Conservation (phyloP, 1,140 invertebrate genomes). For the Achroia grisella region DNA sequence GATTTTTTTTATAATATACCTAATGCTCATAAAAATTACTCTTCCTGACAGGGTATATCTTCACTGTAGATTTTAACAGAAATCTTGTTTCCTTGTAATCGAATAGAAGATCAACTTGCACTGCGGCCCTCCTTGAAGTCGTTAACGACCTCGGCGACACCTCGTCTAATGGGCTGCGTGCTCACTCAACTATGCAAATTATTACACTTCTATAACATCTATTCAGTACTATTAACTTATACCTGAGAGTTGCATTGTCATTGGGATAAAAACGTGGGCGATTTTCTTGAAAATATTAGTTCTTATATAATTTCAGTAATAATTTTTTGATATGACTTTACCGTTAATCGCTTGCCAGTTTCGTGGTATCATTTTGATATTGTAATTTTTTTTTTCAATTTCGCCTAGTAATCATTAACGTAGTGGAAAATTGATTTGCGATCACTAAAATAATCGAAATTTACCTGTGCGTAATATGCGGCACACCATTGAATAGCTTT, state of each 20-base stretch:
- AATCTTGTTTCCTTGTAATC: conserved; percentile 21
- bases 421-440: conserved; percentile 14
- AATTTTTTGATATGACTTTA: too few relatives aligned
- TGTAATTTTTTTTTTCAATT: conserved; percentile 7
- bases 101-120: conserved; percentile 8
- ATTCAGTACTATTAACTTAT: background rate
- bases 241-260: too few relatives aligned
- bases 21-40: conserved; percentile 20
- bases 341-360: too few relatives aligned
- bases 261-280: too few relatives aligned
- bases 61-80: conserved; percentile 5
- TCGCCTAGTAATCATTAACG: conserved; percentile 15
- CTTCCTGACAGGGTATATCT: background rate
- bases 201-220: conserved; percentile 1
- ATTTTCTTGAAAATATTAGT: conserved; percentile 11
- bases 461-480: conserved; percentile 1
- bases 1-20: conserved; percentile 5
- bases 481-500: conserved; percentile 8
- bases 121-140: conserved; percentile 29
- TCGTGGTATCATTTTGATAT: conserved; percentile 4
- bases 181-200: conserved; percentile 36
- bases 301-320: conserved; percentile 11
- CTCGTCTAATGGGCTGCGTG: conserved; percentile 28
- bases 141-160: conserved; percentile 33
- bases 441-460: conserved; percentile 22